Evolutionary conservation across 1,140 invertebrate species (phyloP).

Genomic region (Himalopsyche phryganea): DNA sequence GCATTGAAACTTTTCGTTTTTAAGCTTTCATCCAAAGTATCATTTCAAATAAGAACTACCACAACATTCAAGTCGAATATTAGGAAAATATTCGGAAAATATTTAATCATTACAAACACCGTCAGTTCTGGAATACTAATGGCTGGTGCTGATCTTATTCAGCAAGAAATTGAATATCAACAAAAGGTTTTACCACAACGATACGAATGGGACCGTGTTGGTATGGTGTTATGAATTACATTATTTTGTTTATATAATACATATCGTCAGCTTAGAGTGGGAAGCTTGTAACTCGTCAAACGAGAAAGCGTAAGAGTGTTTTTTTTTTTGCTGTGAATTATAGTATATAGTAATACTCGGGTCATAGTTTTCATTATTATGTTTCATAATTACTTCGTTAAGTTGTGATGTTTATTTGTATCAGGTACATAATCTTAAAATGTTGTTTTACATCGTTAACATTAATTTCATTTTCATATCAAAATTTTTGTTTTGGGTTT

Average conservation of each 20-base stretch:
- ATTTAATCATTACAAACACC: conserved; percentile 59
- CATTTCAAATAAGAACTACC: conserved; percentile 1
- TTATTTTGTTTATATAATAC: neutral
- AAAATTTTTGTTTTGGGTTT: no score
- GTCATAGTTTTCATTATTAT: neutral
- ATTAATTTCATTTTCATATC: no score
- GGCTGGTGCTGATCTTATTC: conserved; percentile 57
- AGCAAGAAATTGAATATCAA: conserved; percentile 58
- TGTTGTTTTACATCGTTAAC: no score
- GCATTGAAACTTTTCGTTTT: conserved; percentile 9
- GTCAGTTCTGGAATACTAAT: conserved; percentile 59
- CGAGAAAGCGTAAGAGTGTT: neutral
- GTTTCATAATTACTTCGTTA: neutral
- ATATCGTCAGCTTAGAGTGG: no score
- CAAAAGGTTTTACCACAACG: conserved; percentile 38
- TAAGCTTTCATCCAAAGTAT: neutral
- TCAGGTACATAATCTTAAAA: no score
- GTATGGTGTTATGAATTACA: conserved; percentile 33
- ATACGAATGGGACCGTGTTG: conserved; percentile 48
- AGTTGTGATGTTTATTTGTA: neutral
- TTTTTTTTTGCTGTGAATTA: neutral
- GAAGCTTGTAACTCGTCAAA: neutral
- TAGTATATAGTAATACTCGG: neutral
- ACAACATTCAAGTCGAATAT: conserved; percentile 24
- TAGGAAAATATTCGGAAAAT: conserved; percentile 51